Percentiles rank a stretch among this genome's conserved stretches.
These are phyloP conservation scores for Polypterus senegalus DNA, from an alignment of 2,113 vertebrate species.

Conservation along the genomic window DNA sequence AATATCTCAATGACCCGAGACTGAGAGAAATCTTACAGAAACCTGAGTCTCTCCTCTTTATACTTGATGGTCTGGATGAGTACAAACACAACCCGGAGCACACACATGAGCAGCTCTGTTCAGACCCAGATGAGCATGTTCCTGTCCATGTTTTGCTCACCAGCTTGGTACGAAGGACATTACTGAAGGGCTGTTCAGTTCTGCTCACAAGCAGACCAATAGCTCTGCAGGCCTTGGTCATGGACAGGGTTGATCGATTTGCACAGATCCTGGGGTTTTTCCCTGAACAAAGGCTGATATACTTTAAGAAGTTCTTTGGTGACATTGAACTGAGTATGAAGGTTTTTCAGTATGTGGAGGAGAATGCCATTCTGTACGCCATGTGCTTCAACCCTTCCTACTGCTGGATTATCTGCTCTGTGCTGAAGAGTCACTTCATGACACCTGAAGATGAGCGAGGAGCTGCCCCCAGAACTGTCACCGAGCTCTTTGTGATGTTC, in stretches of 20 bases:
- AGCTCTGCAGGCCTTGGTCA: conserved; percentile 5
- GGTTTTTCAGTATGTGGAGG: conserved; percentile 6
- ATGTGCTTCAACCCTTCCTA: no score
- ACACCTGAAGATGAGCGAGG: neutral
- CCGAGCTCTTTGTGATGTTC: conserved; percentile 20
- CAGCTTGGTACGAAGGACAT: conserved; percentile 14
- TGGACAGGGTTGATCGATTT: conserved; percentile 7
- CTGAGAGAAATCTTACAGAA: conserved; percentile 5
- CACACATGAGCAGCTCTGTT: neutral
- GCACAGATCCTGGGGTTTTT: conserved; percentile 21
- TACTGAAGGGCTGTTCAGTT: conserved; percentile 17
- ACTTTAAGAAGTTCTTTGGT: neutral
- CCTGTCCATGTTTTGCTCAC: conserved; percentile 5
- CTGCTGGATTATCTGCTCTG: neutral
- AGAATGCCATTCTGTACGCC: no score
- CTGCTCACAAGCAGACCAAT: conserved; percentile 19
- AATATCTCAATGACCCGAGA: neutral
- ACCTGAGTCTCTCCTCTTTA: conserved; percentile 18
- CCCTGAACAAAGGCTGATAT: neutral
- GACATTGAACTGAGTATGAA: conserved; percentile 13
- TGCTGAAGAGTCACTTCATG: neutral
- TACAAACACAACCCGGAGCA: conserved; percentile 8
- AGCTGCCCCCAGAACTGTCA: conserved; percentile 16
- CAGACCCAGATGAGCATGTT: neutral
- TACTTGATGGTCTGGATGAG: conserved; percentile 26